These are phyloP conservation scores for Oscheius sp. DNA, from an alignment of 2,888 invertebrate species.

Conservation along the genomic window DNA sequence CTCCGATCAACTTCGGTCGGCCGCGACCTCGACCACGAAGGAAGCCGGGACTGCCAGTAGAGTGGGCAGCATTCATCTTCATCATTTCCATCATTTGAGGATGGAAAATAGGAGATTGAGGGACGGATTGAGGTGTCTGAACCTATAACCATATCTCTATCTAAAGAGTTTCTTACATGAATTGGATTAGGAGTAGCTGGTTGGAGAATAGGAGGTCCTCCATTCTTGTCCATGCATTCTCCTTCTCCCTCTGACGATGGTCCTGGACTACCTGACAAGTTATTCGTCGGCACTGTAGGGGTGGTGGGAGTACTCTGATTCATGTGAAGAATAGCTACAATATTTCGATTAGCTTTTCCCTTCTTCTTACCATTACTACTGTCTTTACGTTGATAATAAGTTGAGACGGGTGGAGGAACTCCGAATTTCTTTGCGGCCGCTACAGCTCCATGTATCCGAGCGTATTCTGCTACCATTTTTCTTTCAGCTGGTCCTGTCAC, in stretches of 20 bases:
- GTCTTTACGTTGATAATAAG: slow-evolving; percentile 51
- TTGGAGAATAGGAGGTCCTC: neutral
- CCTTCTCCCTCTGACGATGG: slow-evolving; percentile 46
- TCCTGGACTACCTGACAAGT: slow-evolving; percentile 41
- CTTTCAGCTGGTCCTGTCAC: slow-evolving; percentile 29
- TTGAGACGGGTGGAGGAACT: slow-evolving; percentile 42
- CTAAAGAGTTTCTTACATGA: neutral
- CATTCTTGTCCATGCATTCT: slow-evolving; percentile 1
- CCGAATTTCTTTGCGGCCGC: slow-evolving; percentile 35
- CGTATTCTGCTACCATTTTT: slow-evolving; percentile 38
- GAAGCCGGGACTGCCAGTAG: slow-evolving; percentile 52
- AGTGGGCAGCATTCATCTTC: slow-evolving; percentile 50
- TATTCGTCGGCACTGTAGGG: slow-evolving; percentile 21
- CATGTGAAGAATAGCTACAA: slow-evolving; percentile 18
- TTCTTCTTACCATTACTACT: slow-evolving; percentile 33
- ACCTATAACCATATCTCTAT: too few species aligned
- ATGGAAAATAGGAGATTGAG: slow-evolving; percentile 26
- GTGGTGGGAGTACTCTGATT: slow-evolving; percentile 9
- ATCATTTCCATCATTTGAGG: slow-evolving; percentile 46
- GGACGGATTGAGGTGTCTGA: slow-evolving; percentile 23
- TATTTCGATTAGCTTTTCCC: too few species aligned
- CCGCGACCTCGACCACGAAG: slow-evolving; percentile 67
- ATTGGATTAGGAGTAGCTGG: slow-evolving; percentile 6
- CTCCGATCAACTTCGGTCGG: slow-evolving; percentile 69
- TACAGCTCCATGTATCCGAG: slow-evolving; percentile 28